Conservation (phyloP, 1,140 invertebrate genomes). For the Cephus cinctus region DNA sequence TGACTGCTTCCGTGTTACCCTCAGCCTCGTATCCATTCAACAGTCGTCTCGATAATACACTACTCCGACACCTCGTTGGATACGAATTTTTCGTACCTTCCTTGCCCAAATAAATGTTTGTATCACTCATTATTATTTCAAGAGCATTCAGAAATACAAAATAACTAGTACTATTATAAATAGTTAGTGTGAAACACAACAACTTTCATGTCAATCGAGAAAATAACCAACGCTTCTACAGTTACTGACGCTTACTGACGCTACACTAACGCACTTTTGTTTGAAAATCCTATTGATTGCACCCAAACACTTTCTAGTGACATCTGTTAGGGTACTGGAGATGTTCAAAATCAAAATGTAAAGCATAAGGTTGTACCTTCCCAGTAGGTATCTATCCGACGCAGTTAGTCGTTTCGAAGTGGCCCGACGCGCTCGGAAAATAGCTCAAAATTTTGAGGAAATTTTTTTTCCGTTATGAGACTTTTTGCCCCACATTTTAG, state of each 20-base stretch:
- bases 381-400: not conserved
- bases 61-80: too few species aligned
- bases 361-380: not conserved
- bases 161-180: too few species aligned
- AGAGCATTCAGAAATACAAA: too few species aligned
- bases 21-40: too few species aligned
- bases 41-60: too few species aligned
- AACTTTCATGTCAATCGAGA: too few species aligned
- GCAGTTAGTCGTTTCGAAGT: not conserved
- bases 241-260: not conserved
- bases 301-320: not conserved
- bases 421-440: not conserved
- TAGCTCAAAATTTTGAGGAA: not conserved
- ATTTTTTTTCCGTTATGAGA: not conserved
- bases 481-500: not conserved
- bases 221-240: too few species aligned
- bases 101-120: too few species aligned
- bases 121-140: too few species aligned
- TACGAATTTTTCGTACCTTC: too few species aligned
- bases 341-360: not conserved
- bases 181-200: too few species aligned
- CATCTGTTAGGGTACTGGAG: not conserved
- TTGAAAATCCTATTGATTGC: not conserved
- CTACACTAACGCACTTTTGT: not conserved
- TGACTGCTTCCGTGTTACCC: too few species aligned